phyloP scores from a whole-genome alignment of 2,888 invertebrate species.

The Creontiades dilutus region DNA sequence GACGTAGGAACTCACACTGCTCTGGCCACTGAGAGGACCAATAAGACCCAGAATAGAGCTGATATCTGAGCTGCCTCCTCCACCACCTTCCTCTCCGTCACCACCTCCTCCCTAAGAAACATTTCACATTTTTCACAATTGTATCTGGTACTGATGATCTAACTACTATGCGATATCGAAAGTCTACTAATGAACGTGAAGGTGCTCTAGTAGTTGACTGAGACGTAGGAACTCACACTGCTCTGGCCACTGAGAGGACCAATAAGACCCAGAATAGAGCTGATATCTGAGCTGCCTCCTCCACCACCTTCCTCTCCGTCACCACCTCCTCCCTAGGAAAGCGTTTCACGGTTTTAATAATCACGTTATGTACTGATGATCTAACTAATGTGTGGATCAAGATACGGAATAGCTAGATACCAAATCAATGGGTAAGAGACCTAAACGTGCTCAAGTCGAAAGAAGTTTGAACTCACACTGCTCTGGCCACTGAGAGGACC shows the following conservation, averaged over 20 bases:
- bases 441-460: background rate
- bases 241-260: conserved; percentile 72
- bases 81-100: conserved; percentile 72
- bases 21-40: conserved; percentile 72
- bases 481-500: conserved; percentile 74
- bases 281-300: conserved; percentile 75
- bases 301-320: conserved; percentile 68
- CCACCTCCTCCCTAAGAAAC: background rate
- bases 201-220: background rate
- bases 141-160: no score
- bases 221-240: conserved; percentile 54
- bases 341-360: no score
- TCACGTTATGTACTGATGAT: background rate
- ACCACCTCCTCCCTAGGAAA: conserved; percentile 43
- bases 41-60: conserved; percentile 72
- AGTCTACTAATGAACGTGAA: no score
- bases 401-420: no score
- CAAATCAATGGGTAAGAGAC: background rate
- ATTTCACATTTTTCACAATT: no score
- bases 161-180: no score
- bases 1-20: conserved; percentile 73
- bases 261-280: conserved; percentile 72
- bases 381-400: background rate
- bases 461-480: conserved; percentile 72
- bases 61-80: conserved; percentile 75